These are phyloP conservation scores for Phoxinus dragarum DNA, from an alignment of 2,797 vertebrate species.

Conservation along the genomic window DNA sequence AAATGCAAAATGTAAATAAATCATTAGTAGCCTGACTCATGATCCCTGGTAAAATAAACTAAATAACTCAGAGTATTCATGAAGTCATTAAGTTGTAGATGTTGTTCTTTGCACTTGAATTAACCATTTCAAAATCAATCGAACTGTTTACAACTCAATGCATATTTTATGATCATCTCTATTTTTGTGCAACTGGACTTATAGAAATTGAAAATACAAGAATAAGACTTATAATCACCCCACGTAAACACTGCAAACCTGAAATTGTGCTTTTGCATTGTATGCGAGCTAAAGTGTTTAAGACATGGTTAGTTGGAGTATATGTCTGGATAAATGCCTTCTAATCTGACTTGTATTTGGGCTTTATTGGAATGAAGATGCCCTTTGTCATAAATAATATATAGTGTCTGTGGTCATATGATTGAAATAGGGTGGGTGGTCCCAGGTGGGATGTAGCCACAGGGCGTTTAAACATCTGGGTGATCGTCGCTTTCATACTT, in stretches of 20 bases:
- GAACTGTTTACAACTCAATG: neutral
- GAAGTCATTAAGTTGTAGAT: neutral
- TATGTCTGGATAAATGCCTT: neutral
- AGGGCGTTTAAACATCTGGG: conserved; percentile 64
- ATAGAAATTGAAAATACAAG: neutral
- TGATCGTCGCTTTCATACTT: conserved; percentile 62
- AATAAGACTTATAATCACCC: no score
- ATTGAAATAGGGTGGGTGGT: neutral
- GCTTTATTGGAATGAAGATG: neutral
- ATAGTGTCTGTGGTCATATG: neutral
- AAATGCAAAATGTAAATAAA: neutral
- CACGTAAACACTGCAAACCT: no score
- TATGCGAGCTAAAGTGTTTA: neutral
- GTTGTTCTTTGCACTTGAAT: neutral
- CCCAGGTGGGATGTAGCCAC: neutral
- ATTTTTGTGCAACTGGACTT: neutral
- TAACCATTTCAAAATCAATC: neutral
- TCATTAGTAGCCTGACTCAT: neutral
- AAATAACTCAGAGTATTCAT: conserved; percentile 2
- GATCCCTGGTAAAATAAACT: neutral
- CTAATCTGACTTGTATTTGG: neutral
- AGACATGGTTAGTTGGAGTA: neutral
- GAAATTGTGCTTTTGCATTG: neutral
- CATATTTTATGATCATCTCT: neutral
- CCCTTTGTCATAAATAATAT: neutral